Evolutionary conservation across 2,797 vertebrate species (phyloP).

Genomic region (Margarornis squamiger): DNA sequence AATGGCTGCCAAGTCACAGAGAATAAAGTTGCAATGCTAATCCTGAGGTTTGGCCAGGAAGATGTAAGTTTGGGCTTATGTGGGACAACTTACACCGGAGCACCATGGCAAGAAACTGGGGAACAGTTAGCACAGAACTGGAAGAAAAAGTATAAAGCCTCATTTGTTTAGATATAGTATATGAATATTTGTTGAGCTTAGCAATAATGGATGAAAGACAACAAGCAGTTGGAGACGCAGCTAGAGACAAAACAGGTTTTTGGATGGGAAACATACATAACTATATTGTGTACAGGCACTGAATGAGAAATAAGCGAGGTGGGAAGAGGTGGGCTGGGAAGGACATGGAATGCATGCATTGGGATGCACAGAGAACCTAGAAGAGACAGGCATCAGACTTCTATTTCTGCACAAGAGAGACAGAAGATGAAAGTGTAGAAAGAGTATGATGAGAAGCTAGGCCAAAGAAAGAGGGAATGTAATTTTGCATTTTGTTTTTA

Average conservation of each 20-base stretch:
- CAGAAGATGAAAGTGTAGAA: not conserved
- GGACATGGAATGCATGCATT: not conserved
- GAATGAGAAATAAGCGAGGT: not conserved
- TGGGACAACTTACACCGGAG: not conserved
- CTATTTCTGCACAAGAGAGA: not conserved
- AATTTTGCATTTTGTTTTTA: not conserved
- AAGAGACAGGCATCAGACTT: not conserved
- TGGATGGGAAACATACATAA: not conserved
- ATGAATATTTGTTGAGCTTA: not conserved
- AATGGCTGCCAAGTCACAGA: not conserved
- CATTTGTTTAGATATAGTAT: not conserved
- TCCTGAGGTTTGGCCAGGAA: not conserved
- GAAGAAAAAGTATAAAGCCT: not conserved
- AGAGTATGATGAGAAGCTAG: not conserved
- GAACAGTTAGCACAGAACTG: not conserved
- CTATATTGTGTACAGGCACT: not conserved
- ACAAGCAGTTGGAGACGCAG: not conserved
- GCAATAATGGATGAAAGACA: not conserved
- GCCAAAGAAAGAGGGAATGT: not conserved
- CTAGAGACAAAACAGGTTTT: not conserved
- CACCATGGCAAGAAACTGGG: not conserved
- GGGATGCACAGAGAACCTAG: not conserved
- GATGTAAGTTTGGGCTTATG: not conserved
- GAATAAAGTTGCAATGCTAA: not conserved
- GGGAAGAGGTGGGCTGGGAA: not conserved